Evolutionary conservation across 37 sponge, comb jelly and placozoan species (phyloP).

Genomic region (Beroe ovata): DNA sequence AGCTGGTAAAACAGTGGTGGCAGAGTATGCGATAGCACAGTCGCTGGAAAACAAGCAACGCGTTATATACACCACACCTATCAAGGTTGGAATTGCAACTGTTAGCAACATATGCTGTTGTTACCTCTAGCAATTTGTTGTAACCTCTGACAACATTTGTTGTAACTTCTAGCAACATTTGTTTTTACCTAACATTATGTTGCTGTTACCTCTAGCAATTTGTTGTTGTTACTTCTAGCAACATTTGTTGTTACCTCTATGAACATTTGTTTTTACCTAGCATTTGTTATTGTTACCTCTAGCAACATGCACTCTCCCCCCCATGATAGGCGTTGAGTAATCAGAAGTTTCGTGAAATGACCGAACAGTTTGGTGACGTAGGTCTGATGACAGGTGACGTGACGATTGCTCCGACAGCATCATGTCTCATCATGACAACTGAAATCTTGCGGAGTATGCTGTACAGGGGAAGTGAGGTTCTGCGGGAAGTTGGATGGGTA

Average conservation of each 20-base stretch:
- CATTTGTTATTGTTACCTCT: too few relatives aligned
- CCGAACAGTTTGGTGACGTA: slow-evolving; percentile 91
- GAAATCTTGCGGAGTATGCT: slow-evolving; percentile 94
- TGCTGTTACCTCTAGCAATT: too few relatives aligned
- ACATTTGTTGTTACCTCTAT: too few relatives aligned
- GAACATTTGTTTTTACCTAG: too few relatives aligned
- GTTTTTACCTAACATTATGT: too few relatives aligned
- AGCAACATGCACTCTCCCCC: background rate
- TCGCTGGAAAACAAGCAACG: slow-evolving; percentile 91
- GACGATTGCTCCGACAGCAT: slow-evolving; percentile 92
- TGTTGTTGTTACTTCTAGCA: too few relatives aligned
- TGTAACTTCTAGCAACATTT: too few relatives aligned
- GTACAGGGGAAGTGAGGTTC: slow-evolving; percentile 94
- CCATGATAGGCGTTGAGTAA: slow-evolving; percentile 93
- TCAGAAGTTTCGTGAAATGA: slow-evolving; percentile 93
- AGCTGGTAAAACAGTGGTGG: slow-evolving; percentile 97
- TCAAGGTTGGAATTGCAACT: too few relatives aligned
- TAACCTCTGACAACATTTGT: too few relatives aligned
- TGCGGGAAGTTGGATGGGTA: slow-evolving; percentile 97
- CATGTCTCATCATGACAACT: slow-evolving; percentile 92
- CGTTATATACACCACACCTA: slow-evolving; percentile 98
- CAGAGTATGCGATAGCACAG: slow-evolving; percentile 96
- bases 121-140: too few relatives aligned
- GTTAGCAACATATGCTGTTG: too few relatives aligned
- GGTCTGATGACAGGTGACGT: slow-evolving; percentile 99